Conservation (phyloP, 2,113 vertebrate genomes). For the Chamaetylas fuelleborni region DNA sequence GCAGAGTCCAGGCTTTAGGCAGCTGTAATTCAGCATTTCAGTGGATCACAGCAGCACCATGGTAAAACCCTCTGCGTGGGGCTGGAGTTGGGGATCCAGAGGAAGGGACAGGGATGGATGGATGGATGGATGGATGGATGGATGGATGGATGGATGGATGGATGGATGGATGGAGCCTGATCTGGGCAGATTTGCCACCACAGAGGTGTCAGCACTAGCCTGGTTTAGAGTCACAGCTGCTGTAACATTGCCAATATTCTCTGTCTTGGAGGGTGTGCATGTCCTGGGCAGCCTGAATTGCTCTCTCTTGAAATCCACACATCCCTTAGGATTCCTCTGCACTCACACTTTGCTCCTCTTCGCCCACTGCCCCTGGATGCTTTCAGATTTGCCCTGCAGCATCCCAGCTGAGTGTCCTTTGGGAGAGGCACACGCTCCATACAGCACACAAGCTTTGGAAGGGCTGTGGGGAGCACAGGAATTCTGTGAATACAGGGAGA, state of each 20-base stretch:
- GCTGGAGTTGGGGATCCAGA: neutral
- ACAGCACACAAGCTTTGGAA: neutral
- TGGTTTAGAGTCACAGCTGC: neutral
- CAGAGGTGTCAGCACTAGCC: accelerated
- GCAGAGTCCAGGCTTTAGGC: neutral
- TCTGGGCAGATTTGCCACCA: neutral
- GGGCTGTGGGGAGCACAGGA: neutral
- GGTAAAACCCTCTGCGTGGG: accelerated
- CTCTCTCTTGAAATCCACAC: neutral
- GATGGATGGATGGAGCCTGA: neutral
- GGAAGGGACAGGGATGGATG: accelerated
- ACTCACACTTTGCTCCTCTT: neutral
- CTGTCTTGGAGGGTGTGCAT: neutral
- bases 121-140: too few species aligned
- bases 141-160: neutral
- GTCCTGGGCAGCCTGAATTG: neutral
- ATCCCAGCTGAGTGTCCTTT: neutral
- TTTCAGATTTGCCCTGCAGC: neutral
- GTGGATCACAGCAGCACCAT: neutral
- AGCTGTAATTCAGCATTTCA: neutral
- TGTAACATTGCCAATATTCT: accelerated
- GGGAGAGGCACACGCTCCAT: accelerated
- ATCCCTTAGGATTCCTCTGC: neutral
- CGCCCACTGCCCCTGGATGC: accelerated
- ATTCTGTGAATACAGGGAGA: neutral